These are phyloP conservation scores for Nannoperca australis DNA, from an alignment of 2,797 vertebrate species.

Conservation along the genomic window DNA sequence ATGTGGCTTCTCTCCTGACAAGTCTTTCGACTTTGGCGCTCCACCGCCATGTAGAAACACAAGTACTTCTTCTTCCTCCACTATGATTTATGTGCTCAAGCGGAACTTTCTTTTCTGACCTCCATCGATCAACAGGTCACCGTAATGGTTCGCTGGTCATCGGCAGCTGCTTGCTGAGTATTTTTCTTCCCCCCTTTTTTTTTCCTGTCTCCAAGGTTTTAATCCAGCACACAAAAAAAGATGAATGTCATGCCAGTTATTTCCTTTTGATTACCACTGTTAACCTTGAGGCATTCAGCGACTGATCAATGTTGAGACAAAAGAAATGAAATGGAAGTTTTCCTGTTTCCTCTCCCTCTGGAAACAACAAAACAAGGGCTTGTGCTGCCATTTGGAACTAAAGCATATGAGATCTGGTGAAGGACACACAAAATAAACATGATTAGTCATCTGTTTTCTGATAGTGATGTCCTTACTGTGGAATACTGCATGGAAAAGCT, in stretches of 20 bases:
- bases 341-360: constrained; percentile 39
- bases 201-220: constrained; percentile 29
- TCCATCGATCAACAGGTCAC: constrained; percentile 54
- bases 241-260: constrained; percentile 48
- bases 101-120: constrained; percentile 43
- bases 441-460: not conserved
- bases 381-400: constrained; percentile 25
- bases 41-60: constrained; percentile 8
- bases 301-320: constrained; percentile 72
- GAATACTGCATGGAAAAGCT: not conserved
- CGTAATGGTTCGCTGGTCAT: constrained; percentile 18
- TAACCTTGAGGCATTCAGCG: constrained; percentile 64
- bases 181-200: not conserved
- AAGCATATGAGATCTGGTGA: constrained; percentile 18
- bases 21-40: not conserved
- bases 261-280: constrained; percentile 67
- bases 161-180: not conserved
- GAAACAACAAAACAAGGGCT: constrained; percentile 35
- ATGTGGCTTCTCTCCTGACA: constrained; percentile 38
- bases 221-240: constrained; percentile 26
- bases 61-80: constrained; percentile 8
- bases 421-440: constrained; percentile 18
- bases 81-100: constrained; percentile 32
- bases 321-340: constrained; percentile 59
- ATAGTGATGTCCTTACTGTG: not conserved